Percentiles rank a stretch among this genome's conserved stretches.
phyloP scores from a whole-genome alignment of 2,797 vertebrate species.

The Botia kubotai region DNA sequence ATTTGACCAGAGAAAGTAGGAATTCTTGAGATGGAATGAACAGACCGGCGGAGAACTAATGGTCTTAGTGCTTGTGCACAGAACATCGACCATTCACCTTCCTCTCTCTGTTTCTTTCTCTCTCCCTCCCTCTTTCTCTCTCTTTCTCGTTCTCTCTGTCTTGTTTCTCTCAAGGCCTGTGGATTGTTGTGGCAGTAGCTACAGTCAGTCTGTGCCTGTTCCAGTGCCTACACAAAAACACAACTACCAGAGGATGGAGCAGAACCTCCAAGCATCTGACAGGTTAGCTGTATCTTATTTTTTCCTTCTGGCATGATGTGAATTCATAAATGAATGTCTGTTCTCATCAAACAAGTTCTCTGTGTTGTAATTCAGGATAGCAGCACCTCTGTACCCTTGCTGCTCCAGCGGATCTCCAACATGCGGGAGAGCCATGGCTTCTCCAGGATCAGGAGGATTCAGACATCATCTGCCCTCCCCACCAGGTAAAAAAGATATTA shows the following conservation, averaged over 20 bases:
- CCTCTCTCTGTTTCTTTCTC: not conserved
- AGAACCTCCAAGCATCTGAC: conserved; percentile 81
- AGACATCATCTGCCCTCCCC: conserved; percentile 83
- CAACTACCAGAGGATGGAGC: conserved; percentile 92
- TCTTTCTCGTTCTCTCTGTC: not conserved
- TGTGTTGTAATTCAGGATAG: conserved; percentile 73
- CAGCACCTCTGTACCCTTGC: conserved; percentile 73
- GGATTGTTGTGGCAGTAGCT: conserved; percentile 75
- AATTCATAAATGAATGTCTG: not conserved
- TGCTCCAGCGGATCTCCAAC: conserved; percentile 76
- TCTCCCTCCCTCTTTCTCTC: not conserved
- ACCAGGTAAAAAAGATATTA: conserved; percentile 75
- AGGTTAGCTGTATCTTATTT: conserved; percentile 70
- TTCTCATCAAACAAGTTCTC: not conserved
- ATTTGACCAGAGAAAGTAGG: not conserved
- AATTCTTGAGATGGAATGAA: conserved; percentile 15
- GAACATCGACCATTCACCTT: conserved; percentile 8
- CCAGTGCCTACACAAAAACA: conserved; percentile 94
- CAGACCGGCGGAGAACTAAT: conserved; percentile 32
- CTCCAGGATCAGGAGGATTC: conserved; percentile 79
- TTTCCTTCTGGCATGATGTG: not conserved
- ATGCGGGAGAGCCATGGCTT: conserved; percentile 74
- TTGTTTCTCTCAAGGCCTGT: conserved; percentile 76
- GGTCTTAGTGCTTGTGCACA: not conserved
- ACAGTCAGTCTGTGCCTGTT: conserved; percentile 86